These are phyloP conservation scores for Charaxes varanes DNA, from an alignment of 1,140 invertebrate genomes.

Conservation along the genomic window DNA sequence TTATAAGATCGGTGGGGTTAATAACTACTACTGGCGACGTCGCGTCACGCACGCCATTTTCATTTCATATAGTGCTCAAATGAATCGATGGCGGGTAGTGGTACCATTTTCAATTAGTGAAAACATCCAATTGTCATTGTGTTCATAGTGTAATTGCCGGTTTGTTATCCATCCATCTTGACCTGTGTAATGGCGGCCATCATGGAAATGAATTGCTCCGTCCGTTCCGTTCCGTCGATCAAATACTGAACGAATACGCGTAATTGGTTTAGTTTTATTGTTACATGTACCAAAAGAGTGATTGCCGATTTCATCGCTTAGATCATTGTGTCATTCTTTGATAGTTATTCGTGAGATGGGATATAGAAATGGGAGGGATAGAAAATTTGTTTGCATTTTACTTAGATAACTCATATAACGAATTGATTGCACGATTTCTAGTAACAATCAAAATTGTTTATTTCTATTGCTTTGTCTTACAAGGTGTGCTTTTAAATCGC, in stretches of 20 bases:
- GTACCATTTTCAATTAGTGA: conserved; percentile 71
- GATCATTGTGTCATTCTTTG: too few relatives aligned
- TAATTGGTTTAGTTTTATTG: conserved; percentile 39
- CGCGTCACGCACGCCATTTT: conserved; percentile 45
- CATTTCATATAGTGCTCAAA: conserved; percentile 64
- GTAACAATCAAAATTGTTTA: too few relatives aligned
- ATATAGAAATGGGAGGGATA: too few relatives aligned
- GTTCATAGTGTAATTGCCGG: conserved; percentile 67
- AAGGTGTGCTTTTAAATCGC: too few relatives aligned
- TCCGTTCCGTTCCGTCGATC: conserved; percentile 34
- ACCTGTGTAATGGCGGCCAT: conserved; percentile 63
- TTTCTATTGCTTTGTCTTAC: too few relatives aligned
- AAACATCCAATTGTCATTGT: conserved; percentile 69
- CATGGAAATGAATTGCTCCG: conserved; percentile 58
- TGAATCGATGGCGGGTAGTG: conserved; percentile 54
- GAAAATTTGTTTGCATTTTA: too few relatives aligned
- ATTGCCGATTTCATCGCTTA: too few relatives aligned
- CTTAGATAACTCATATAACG: too few relatives aligned
- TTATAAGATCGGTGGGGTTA: conserved; percentile 63
- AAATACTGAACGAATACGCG: conserved; percentile 37
- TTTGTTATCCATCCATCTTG: conserved; percentile 70
- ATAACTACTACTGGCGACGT: conserved; percentile 53
- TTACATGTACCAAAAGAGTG: conserved; percentile 19
- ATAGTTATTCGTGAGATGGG: too few relatives aligned
- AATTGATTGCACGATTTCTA: too few relatives aligned